Evolutionary conservation across 2,113 vertebrate genomes (phyloP), one percentile per base, ranked within the genome.

Genomic region (Echinops telfairi): DNA sequence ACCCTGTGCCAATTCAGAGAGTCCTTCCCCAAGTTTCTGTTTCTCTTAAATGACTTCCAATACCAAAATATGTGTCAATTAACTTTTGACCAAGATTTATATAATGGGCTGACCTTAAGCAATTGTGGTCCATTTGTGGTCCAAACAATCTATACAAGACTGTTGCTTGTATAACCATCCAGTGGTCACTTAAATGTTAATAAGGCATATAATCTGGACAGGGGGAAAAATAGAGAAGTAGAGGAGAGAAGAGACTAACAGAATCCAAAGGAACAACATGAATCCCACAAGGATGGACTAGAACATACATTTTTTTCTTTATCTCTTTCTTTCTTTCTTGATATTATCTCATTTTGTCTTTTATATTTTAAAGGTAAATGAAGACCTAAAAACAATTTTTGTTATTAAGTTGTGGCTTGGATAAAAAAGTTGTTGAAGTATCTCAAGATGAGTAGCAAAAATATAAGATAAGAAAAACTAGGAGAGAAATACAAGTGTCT

Each of bases 11-110:
- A 62, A 40, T 64, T 93, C 40, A 89, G 36, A 85, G 62, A 93
- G 80, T 2, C 15, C 47, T 62, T 76, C 75, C 58, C 60, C 81
- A 70, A 80, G 5, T 25, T 86, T 62, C 29, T 15, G 33, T 84
- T 90, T 38, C 64, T 90, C 47, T 86, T 83, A 10, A 93, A 71
- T 27, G 5, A 71, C 12, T 62, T 71, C 25, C 16, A 62, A 3
- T 22, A 89, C 31, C 36, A 91, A 85, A 85, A 81, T 79, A 53
- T 91, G 6, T 82, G 60, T 83, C 36, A 89, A 10, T 68, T 77
- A 14, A 22, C 15, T 2, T 80, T 80, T 76, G 36, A 88, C 70
- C 20, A 91, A 88, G 73, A 89, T 40, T 91, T 81, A 80, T 91
- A 25, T 4, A 77, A 12, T 4, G n/a, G 2, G 70, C 89, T 88